phyloP scores from a whole-genome alignment of 2,888 invertebrate genomes.

The Agrotis segetum region DNA sequence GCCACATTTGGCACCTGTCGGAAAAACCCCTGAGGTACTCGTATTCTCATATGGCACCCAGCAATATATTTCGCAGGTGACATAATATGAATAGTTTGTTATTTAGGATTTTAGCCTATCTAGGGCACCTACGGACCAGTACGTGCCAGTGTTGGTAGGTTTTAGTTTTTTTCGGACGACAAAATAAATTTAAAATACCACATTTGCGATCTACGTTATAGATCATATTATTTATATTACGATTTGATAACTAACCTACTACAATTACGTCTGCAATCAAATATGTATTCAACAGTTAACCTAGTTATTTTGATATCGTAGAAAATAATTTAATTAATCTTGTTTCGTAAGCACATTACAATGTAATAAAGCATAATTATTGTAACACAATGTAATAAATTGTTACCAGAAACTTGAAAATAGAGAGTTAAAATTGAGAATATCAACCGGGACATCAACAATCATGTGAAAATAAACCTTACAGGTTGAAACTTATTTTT shows the following conservation, averaged over 20 bases:
- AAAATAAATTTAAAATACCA: too few relatives aligned
- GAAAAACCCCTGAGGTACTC: too few relatives aligned
- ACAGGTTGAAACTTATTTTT: neutral
- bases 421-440: neutral
- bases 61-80: too few relatives aligned
- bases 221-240: neutral
- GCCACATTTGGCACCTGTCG: too few relatives aligned
- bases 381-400: neutral
- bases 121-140: too few relatives aligned
- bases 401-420: neutral
- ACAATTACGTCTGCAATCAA: slow-evolving; percentile 10
- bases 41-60: too few relatives aligned
- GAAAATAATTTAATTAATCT: slow-evolving; percentile 15
- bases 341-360: slow-evolving; percentile 12
- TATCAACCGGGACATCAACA: slow-evolving; percentile 1
- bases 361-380: neutral
- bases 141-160: too few relatives aligned
- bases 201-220: neutral
- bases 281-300: slow-evolving; percentile 5
- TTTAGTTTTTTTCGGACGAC: too few relatives aligned
- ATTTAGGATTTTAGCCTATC: too few relatives aligned
- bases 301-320: slow-evolving; percentile 7
- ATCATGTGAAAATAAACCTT: slow-evolving; percentile 9
- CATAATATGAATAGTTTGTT: too few relatives aligned
- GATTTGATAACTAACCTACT: neutral